Conservation (phyloP, 2,797 vertebrate genomes). For the Columba guinea region DNA sequence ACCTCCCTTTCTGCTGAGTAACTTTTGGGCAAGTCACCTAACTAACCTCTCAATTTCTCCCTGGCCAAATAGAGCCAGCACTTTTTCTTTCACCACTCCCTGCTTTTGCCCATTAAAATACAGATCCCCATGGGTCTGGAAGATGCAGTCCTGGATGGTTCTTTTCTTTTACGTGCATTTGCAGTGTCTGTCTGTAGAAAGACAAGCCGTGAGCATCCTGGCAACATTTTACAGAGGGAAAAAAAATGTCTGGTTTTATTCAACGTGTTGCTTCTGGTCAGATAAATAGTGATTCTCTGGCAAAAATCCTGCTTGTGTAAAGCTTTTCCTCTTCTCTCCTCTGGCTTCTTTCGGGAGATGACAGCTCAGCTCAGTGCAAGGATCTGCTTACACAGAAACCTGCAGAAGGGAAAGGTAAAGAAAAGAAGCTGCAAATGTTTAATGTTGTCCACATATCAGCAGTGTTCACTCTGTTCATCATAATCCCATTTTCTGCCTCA, state of each 20-base stretch:
- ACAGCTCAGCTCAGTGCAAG: not conserved
- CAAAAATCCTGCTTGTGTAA: not conserved
- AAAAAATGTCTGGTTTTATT: not conserved
- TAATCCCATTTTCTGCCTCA: conserved; percentile 63
- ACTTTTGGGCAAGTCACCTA: not conserved
- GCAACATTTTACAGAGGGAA: not conserved
- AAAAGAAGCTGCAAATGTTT: conserved; percentile 30
- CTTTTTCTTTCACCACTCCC: not conserved
- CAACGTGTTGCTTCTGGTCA: not conserved
- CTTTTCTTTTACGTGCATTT: not conserved
- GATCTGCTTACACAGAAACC: not conserved
- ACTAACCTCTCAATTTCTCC: not conserved
- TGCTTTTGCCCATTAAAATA: not conserved
- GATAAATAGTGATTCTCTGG: not conserved
- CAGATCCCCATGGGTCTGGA: not conserved
- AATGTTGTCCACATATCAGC: conserved; percentile 57
- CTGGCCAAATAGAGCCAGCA: not conserved
- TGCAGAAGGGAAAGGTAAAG: conserved; percentile 18
- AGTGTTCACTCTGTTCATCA: conserved; percentile 39
- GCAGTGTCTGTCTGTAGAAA: not conserved
- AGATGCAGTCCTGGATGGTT: not conserved
- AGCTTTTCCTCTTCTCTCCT: not conserved
- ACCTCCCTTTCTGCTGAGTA: not conserved
- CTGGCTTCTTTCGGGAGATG: not conserved
- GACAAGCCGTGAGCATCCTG: not conserved